phyloP scores from a whole-genome alignment of 2,797 vertebrate genomes.

The Sardinella longiceps region DNA sequence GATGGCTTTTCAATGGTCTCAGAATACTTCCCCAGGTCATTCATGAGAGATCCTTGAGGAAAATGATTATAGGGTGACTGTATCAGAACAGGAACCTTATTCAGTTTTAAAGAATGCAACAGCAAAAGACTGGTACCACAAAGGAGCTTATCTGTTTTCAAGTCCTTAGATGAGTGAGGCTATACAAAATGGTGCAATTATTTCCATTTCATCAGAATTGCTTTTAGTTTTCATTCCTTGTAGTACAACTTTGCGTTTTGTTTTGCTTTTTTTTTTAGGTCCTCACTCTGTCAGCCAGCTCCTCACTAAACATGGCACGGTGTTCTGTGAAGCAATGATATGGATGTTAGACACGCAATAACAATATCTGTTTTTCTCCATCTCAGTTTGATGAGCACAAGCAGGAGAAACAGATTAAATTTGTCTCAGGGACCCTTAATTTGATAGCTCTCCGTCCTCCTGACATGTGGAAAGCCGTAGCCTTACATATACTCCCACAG shows the following conservation, averaged over 20 bases:
- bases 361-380: slow-evolving; percentile 37
- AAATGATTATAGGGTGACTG: background rate
- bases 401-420: slow-evolving; percentile 56
- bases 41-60: background rate
- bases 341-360: slow-evolving; percentile 45
- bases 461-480: slow-evolving; percentile 48
- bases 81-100: background rate
- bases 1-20: background rate
- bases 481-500: slow-evolving; percentile 54
- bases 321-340: slow-evolving; percentile 52
- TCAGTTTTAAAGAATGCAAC: background rate
- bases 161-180: background rate
- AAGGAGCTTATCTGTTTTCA: background rate
- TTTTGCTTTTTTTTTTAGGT: background rate
- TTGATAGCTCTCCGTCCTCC: slow-evolving; percentile 57
- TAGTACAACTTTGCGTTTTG: background rate
- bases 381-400: slow-evolving; percentile 56
- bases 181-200: background rate
- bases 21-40: background rate
- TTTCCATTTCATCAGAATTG: background rate
- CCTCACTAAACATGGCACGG: slow-evolving; percentile 54
- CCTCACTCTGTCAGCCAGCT: background rate
- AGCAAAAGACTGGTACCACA: background rate
- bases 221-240: background rate
- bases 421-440: slow-evolving; percentile 60